phyloP scores from a whole-genome alignment of 2,888 invertebrate genomes.

The Lydus trimaculatus region DNA sequence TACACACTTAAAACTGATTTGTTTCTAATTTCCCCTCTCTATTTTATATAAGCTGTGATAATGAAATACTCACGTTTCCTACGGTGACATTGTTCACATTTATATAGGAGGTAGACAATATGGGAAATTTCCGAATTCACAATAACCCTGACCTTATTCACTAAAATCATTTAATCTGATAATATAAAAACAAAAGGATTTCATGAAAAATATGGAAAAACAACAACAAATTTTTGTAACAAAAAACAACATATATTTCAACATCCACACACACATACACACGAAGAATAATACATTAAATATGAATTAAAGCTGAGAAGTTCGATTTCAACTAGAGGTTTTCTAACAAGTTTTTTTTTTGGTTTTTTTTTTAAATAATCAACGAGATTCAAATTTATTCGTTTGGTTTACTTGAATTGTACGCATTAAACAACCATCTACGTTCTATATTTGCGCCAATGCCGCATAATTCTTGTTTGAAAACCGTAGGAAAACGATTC shows the following conservation, averaged over 20 bases:
- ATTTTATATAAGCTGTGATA: not conserved
- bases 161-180: not conserved
- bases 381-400: not conserved
- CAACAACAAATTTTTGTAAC: not conserved
- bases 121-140: not conserved
- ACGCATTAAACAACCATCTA: constrained; percentile 87
- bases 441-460: constrained; percentile 87
- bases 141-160: not conserved
- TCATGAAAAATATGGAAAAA: not conserved
- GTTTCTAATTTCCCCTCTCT: not conserved
- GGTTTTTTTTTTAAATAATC: too few species aligned
- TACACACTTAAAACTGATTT: not conserved
- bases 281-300: too few species aligned
- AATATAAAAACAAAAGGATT: not conserved
- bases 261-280: not conserved
- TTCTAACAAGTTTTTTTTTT: not conserved
- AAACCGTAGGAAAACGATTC: constrained; percentile 80
- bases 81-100: not conserved
- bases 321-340: not conserved
- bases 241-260: constrained; percentile 5
- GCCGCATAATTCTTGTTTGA: constrained; percentile 78
- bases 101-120: not conserved
- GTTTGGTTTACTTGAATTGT: constrained; percentile 46
- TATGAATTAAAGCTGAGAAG: constrained; percentile 3
- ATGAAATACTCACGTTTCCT: not conserved